Evolutionary conservation across 2,797 vertebrate genomes (phyloP), one percentile per base, ranked within the genome.

Genomic region (Staurois parvus): DNA sequence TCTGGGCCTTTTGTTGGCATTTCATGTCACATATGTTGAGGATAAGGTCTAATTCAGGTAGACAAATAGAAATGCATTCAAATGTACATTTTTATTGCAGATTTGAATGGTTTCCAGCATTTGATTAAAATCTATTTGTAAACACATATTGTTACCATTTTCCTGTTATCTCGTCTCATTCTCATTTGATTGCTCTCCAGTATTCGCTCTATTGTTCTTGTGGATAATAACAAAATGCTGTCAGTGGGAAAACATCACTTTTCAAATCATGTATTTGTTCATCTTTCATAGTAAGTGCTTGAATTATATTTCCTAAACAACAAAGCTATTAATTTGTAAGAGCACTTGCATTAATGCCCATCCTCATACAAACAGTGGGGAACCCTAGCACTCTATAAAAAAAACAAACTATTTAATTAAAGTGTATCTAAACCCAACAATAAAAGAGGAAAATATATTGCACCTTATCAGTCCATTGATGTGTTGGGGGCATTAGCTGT

Each of bases 131-230:
- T 3, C 26, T 68, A 70, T 81, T 81, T 81, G 68, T 72, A 32
- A 79, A 69, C 40, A 7, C 66, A 68, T 68, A 32, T 69, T 68
- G 76, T 79, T 79, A 48, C 29, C 52, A 19, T 72, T 81, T 72
- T 4, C 52, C 48, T 48, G 68, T 70, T 72, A 59, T 81, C 12
- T 59, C 26, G 48, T 40, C 11, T n/a, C 32, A 70, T 72, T 37
- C 21, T 81, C 30, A 40, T 52, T 59, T 40, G 30, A 56, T 70
- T 79, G 40, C 45, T 79, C 29, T 34, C 45, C 21, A 19, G 67
- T 59, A 80, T 72, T 34, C 42, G 7, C 21, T 56, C 4, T 45
- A n/a, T 72, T 59, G 79, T 81, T 81, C 79, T 72, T 81, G 21
- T 40, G 4, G 9, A 72, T 81, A 73, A 73, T 73, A 72, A 59